A percentile compares a stretch with the other conserved stretches of the same genome.
phyloP scores from a whole-genome alignment of 2,797 vertebrate species.

The Bovichtus variegatus region DNA sequence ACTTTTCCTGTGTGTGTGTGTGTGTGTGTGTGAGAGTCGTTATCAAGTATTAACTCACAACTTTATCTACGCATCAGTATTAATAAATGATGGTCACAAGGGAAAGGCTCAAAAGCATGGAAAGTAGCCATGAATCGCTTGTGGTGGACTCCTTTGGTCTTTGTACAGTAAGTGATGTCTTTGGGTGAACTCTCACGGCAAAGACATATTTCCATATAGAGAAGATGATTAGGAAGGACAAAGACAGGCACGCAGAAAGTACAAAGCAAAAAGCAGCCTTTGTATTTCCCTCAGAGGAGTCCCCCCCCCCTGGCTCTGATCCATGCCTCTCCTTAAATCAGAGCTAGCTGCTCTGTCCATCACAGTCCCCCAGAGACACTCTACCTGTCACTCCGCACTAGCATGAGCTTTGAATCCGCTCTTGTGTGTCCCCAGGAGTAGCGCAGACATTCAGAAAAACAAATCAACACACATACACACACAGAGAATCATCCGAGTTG shows the following conservation, averaged over 20 bases:
- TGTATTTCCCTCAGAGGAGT: slow-evolving; percentile 77
- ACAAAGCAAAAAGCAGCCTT: slow-evolving; percentile 80
- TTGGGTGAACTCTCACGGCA: slow-evolving; percentile 63
- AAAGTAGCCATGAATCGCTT: slow-evolving; percentile 54
- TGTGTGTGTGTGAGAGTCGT: neutral
- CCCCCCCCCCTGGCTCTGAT: slow-evolving; percentile 63
- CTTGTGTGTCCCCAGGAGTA: slow-evolving; percentile 46
- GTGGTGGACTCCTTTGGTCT: slow-evolving; percentile 62
- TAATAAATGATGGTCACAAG: slow-evolving; percentile 54
- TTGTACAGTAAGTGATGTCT: slow-evolving; percentile 63
- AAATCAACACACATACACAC: slow-evolving; percentile 53
- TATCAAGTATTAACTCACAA: slow-evolving; percentile 29
- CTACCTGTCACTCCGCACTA: slow-evolving; percentile 79
- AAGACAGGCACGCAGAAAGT: slow-evolving; percentile 68
- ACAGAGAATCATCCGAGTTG: slow-evolving; percentile 10
- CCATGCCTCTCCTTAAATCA: slow-evolving; percentile 72
- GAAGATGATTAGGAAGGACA: slow-evolving; percentile 75
- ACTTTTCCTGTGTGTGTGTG: neutral
- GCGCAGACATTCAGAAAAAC: slow-evolving; percentile 63
- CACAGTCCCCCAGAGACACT: slow-evolving; percentile 72
- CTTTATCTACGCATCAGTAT: slow-evolving; percentile 52
- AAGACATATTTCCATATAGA: slow-evolving; percentile 76
- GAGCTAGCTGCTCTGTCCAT: slow-evolving; percentile 75
- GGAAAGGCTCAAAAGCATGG: slow-evolving; percentile 31
- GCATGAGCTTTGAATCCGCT: slow-evolving; percentile 64